Evolutionary conservation across 1,140 invertebrate genomes (phyloP).

Genomic region (Cheumatopsyche charites): DNA sequence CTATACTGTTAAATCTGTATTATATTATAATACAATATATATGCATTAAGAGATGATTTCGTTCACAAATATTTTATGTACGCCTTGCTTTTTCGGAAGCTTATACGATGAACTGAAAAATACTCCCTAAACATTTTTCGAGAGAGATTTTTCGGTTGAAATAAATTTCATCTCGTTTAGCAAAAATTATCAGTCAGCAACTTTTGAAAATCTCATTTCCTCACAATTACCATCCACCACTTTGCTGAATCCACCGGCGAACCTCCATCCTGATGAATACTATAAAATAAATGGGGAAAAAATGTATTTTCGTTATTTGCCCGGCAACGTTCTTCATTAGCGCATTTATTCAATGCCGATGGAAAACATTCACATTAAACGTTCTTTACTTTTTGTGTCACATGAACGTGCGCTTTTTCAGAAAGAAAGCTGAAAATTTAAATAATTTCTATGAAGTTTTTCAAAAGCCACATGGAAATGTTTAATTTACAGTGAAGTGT

Average conservation of each 20-base stretch:
- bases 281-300: conserved; percentile 23
- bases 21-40: too few species aligned
- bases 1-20: too few species aligned
- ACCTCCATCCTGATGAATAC: conserved; percentile 20
- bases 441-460: conserved; percentile 21
- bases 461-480: conserved; percentile 3
- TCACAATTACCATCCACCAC: conserved; percentile 38
- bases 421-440: neutral
- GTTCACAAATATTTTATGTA: too few species aligned
- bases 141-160: conserved; percentile 27
- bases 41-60: too few species aligned
- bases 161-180: conserved; percentile 39
- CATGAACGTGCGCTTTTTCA: too few species aligned
- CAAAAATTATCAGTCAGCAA: conserved; percentile 44
- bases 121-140: conserved; percentile 23
- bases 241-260: conserved; percentile 13
- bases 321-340: conserved; percentile 1
- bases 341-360: neutral
- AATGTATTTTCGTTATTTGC: conserved; percentile 7
- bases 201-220: conserved; percentile 44
- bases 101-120: conserved; percentile 21
- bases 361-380: neutral
- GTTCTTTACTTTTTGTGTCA: too few species aligned
- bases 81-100: neutral
- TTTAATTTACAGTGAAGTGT: conserved; percentile 29